These are phyloP conservation scores for Thamnaconus septentrionalis DNA, from an alignment of 2,113 vertebrate species.

Conservation along the genomic window DNA sequence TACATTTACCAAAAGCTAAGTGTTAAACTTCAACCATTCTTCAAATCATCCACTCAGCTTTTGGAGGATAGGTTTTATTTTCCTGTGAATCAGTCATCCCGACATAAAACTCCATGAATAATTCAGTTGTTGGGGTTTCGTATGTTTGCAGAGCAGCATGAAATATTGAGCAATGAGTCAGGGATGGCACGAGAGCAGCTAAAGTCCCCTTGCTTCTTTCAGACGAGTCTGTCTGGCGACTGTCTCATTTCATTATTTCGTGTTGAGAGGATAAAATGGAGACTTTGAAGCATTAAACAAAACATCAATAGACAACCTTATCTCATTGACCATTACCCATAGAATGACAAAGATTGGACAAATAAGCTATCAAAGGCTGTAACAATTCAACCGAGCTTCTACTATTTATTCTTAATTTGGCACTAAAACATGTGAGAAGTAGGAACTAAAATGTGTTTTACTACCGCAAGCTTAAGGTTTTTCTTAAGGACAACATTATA, in stretches of 20 bases:
- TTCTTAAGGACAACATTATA: no score
- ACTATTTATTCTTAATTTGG: no score
- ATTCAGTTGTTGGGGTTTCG: constrained; percentile 60
- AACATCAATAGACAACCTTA: no score
- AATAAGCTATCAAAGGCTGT: no score
- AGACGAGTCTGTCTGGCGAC: constrained; percentile 26
- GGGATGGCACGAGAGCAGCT: constrained; percentile 26
- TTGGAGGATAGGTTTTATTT: constrained; percentile 32
- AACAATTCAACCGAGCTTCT: no score
- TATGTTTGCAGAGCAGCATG: constrained; percentile 56
- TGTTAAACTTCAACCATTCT: not conserved
- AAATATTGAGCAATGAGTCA: constrained; percentile 63
- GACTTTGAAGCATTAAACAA: not conserved
- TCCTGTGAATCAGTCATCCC: constrained; percentile 62
- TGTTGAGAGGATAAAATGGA: not conserved
- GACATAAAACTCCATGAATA: constrained; percentile 65
- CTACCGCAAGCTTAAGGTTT: no score
- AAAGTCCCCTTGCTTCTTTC: constrained; percentile 12
- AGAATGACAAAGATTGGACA: not conserved
- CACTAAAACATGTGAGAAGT: not conserved
- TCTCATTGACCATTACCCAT: no score
- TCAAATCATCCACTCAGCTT: not conserved
- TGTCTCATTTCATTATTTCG: not conserved
- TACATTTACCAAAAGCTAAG: not conserved
- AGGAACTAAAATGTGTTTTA: not conserved